Base-by-base conservation (phyloP, 2,888 invertebrate genomes). In the Drosophila nigritarsus region DNA sequence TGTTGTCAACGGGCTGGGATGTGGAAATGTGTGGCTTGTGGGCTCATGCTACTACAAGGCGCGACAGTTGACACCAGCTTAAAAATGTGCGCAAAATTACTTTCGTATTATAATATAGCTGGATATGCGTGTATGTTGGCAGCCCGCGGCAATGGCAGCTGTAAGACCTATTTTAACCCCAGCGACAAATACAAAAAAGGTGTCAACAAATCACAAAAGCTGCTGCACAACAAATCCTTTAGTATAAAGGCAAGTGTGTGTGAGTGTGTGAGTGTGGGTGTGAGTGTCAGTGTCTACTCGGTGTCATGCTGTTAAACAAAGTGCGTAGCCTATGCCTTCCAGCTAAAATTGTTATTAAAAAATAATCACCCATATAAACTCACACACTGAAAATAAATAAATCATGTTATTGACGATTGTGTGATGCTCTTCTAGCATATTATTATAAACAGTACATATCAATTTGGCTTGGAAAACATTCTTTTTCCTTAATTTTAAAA, bases 81-180 rank as follows among this genome's bases (percentile, higher is more conserved):
- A 88, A 80, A 85, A 70, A 73, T 73, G 75, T 75, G 73, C 78
- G 86, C 83, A 73, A 90, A 86, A 86, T 86, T 86, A 86, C 87
- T 90, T 90, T 90, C 86, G 73, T 85, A 73, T 82, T 87, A 73
- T 69, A 59, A 74, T 69, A 67, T 61, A 29, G 38, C 63, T 69
- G 65, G 65, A 56, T 80, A 59, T 65, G 58, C 59, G 77, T 60
- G 64, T 60, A 62, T 49, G 62, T 59, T 55, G 60, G 63, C 42
- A 60, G 65, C 87, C 83, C 62, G 68, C 51, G 71, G 73, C 87
- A 50, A 70, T 75, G 68, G 64, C 90, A 65, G 70, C 70, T 71
- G 65, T 76, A 65, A 88, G 85, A 88, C 85, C 85, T 90, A 86
- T 86, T 86, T 88, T 88, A 86, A 86, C 85, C 90, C 89, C 81